Percentiles rank a stretch among this genome's conserved stretches.
phyloP scores from a whole-genome alignment of 2,888 invertebrate genomes.

The Eupeodes luniger region DNA sequence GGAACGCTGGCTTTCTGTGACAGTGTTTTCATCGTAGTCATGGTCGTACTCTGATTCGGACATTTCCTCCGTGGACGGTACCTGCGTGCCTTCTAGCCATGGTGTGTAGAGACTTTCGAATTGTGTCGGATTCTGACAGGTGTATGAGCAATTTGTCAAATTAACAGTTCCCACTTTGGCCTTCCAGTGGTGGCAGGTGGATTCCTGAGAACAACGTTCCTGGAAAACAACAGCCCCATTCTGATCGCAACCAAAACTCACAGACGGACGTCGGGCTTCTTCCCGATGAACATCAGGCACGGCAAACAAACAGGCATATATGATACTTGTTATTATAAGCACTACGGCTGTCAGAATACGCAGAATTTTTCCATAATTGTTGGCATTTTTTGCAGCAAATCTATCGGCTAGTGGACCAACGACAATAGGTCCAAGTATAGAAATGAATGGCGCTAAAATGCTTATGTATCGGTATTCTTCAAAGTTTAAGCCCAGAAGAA shows the following conservation, averaged over 20 bases:
- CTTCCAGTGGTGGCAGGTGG: conserved; percentile 89
- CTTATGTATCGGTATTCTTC: conserved; percentile 91
- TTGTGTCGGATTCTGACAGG: conserved; percentile 86
- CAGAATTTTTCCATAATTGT: conserved; percentile 87
- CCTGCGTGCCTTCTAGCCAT: conserved; percentile 81
- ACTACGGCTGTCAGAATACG: conserved; percentile 89
- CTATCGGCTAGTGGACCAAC: conserved; percentile 91
- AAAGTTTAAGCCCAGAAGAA: conserved; percentile 87
- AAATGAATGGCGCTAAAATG: conserved; percentile 91
- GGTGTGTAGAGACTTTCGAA: conserved; percentile 83
- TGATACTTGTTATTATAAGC: conserved; percentile 88
- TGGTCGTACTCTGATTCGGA: conserved; percentile 84
- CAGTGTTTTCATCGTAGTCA: conserved; percentile 81
- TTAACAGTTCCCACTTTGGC: conserved; percentile 87
- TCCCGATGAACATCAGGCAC: conserved; percentile 88
- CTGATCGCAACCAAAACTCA: conserved; percentile 90
- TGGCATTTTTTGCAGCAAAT: conserved; percentile 82
- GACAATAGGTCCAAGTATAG: conserved; percentile 91
- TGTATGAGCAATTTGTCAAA: conserved; percentile 89
- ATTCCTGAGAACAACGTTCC: conserved; percentile 88
- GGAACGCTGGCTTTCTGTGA: conserved; percentile 80
- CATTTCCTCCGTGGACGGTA: conserved; percentile 81
- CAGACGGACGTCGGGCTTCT: conserved; percentile 86
- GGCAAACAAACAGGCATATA: conserved; percentile 88
- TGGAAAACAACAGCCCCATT: conserved; percentile 90